Evolutionary conservation across 2,888 invertebrate genomes (phyloP).

Genomic region (Drosophila borealis): DNA sequence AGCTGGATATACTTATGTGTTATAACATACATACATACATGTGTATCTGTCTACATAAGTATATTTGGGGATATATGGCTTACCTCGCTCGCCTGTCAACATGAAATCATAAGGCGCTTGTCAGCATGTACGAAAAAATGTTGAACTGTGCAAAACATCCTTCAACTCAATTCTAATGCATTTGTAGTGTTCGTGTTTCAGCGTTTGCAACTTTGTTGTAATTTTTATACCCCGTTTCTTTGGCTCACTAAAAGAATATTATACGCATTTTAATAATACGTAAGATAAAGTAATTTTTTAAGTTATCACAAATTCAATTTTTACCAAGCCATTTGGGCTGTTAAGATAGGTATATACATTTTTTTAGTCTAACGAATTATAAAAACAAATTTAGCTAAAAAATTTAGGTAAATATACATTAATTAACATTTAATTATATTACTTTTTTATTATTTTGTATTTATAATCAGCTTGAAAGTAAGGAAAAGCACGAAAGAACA

Average conservation of each 20-base stretch:
- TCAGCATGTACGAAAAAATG: slow-evolving; percentile 47
- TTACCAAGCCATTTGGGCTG: too few relatives aligned
- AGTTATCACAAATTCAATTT: too few relatives aligned
- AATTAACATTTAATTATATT: too few relatives aligned
- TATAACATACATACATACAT: slow-evolving; percentile 11
- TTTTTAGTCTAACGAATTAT: too few relatives aligned
- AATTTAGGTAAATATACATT: too few relatives aligned
- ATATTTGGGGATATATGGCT: slow-evolving; percentile 41
- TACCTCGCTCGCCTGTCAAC: slow-evolving; percentile 60
- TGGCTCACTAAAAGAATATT: slow-evolving; percentile 1
- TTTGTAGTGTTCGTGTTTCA: slow-evolving; percentile 51
- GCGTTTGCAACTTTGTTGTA: slow-evolving; percentile 14
- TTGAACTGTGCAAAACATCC: slow-evolving; percentile 51
- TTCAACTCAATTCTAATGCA: slow-evolving; percentile 53
- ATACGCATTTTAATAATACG: too few relatives aligned
- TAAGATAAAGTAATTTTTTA: too few relatives aligned
- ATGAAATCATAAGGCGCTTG: slow-evolving; percentile 59
- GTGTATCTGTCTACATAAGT: slow-evolving; percentile 21
- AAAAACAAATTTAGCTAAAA: too few relatives aligned
- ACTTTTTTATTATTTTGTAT: too few relatives aligned
- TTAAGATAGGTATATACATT: too few relatives aligned
- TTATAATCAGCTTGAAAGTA: too few relatives aligned
- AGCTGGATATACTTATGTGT: slow-evolving; percentile 17
- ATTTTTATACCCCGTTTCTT: slow-evolving; percentile 20
- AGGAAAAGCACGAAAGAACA: too few relatives aligned